Evolutionary conservation across 2,113 vertebrate species (phyloP).

Genomic region (Seriola aureovittata): DNA sequence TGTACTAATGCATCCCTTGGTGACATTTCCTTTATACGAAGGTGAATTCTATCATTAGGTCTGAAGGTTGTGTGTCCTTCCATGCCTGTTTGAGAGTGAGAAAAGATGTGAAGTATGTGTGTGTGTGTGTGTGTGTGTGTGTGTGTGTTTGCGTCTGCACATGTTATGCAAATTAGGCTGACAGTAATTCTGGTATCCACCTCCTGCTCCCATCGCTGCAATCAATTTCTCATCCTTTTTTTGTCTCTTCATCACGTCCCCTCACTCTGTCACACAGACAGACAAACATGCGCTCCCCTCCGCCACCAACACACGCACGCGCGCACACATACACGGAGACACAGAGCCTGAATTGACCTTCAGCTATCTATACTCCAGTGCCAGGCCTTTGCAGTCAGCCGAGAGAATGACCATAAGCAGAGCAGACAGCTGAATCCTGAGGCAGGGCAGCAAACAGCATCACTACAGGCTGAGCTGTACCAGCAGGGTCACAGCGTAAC

Average conservation of each 20-base stretch:
- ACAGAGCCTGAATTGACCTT: conserved; percentile 59
- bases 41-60: background rate
- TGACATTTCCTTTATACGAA: background rate
- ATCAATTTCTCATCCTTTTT: conserved; percentile 26
- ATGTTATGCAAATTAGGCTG: conserved; percentile 31
- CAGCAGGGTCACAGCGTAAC: conserved; percentile 47
- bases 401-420: conserved; percentile 69
- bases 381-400: conserved; percentile 51
- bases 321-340: background rate
- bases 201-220: conserved; percentile 31
- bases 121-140: background rate
- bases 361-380: conserved; percentile 43
- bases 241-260: conserved; percentile 13
- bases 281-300: background rate
- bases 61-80: conserved; percentile 20
- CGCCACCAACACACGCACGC: background rate
- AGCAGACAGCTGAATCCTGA: conserved; percentile 66
- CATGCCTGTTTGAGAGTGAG: background rate
- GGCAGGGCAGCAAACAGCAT: conserved; percentile 46
- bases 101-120: background rate
- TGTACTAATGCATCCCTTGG: background rate
- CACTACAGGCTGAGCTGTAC: conserved; percentile 50
- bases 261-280: conserved; percentile 25
- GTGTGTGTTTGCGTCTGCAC: background rate
- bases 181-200: conserved; percentile 13